These are phyloP conservation scores for Hylaeus volcanicus DNA, from an alignment of 1,140 invertebrate species.

Conservation along the genomic window DNA sequence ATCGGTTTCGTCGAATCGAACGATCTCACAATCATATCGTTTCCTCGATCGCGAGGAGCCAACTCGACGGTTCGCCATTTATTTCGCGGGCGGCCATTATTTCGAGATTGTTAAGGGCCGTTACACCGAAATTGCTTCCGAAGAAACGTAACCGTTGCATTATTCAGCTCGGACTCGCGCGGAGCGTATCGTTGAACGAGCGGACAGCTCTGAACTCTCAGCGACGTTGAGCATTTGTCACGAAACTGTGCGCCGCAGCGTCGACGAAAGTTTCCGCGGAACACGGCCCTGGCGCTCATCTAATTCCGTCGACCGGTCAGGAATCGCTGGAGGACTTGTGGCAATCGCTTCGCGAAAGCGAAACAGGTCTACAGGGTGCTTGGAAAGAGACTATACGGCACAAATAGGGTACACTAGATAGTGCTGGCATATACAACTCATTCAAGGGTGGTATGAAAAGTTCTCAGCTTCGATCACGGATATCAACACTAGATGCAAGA, in stretches of 20 bases:
- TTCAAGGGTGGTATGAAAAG: too few relatives aligned
- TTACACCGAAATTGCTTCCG: constrained; percentile 1
- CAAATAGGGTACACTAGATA: too few relatives aligned
- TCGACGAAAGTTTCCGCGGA: constrained; percentile 10
- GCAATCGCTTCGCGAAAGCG: background rate
- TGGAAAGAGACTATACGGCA: too few relatives aligned
- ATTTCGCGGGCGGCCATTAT: constrained; percentile 21
- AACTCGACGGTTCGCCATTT: constrained; percentile 5
- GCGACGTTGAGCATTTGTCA: constrained; percentile 1
- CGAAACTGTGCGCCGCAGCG: background rate
- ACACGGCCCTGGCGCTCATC: background rate
- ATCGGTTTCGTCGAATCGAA: background rate
- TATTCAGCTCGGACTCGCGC: background rate
- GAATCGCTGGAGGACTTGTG: background rate
- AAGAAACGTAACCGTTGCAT: constrained; percentile 27
- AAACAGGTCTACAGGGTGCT: too few relatives aligned
- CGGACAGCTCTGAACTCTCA: background rate
- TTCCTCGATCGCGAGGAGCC: background rate
- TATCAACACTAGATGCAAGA: too few relatives aligned
- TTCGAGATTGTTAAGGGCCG: constrained; percentile 32
- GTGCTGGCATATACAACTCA: too few relatives aligned
- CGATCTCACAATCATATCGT: constrained; percentile 8
- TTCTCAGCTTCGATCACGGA: too few relatives aligned
- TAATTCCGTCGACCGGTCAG: background rate
- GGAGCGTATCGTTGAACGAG: background rate